Conservation (phyloP, 1,140 invertebrate genomes). For the Drosophila melanogaster region DNA sequence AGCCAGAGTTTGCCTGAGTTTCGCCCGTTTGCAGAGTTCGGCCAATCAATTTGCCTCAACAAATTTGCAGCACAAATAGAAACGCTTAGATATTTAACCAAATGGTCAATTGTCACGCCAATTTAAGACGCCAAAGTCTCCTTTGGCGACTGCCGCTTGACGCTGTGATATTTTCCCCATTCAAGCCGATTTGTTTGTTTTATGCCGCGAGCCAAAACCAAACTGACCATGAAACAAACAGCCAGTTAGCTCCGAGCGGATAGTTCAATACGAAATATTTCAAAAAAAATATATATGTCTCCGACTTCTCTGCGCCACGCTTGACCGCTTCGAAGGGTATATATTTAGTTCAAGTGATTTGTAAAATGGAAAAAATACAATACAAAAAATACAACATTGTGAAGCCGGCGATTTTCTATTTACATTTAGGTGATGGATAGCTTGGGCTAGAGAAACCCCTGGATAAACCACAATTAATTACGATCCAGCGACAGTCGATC, state of each 20-base stretch:
- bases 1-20: constrained; percentile 12
- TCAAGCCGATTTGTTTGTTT: constrained; percentile 44
- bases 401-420: constrained; percentile 40
- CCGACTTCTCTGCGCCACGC: constrained; percentile 30
- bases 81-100: constrained; percentile 46
- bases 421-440: constrained; percentile 51
- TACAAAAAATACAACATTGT: too few relatives aligned
- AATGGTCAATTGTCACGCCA: constrained; percentile 56
- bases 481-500: constrained; percentile 41
- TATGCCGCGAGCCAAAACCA: constrained; percentile 50
- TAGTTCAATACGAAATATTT: constrained; percentile 40
- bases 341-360: constrained; percentile 52
- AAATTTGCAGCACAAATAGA: constrained; percentile 48
- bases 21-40: constrained; percentile 15
- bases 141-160: constrained; percentile 27
- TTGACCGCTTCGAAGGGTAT: constrained; percentile 50
- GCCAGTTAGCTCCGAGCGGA: constrained; percentile 8
- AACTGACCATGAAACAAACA: constrained; percentile 50
- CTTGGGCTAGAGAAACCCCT: constrained; percentile 3
- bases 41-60: constrained; percentile 32
- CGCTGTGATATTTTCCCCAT: constrained; percentile 27
- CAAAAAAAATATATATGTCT: constrained; percentile 22
- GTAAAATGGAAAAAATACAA: constrained; percentile 1
- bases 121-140: constrained; percentile 42
- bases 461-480: constrained; percentile 51